Evolutionary conservation across 2,797 vertebrate genomes (phyloP), one percentile per base, ranked within the genome.

Genomic region (Lacerta bilineata): DNA sequence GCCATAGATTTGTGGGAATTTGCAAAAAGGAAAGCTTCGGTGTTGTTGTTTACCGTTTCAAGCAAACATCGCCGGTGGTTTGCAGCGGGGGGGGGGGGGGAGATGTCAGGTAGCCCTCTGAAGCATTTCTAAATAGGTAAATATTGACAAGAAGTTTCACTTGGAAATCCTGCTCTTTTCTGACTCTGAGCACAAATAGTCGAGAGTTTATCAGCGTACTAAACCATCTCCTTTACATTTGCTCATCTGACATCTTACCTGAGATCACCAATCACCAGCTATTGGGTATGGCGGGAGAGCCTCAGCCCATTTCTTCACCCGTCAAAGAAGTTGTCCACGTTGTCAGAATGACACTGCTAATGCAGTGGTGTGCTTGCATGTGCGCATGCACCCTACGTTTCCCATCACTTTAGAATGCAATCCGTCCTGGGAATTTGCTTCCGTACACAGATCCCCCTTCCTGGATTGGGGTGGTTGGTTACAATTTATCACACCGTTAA

Each of bases 161-260:
- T 76, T 91, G 18, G 81, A 8, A 88, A 91, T 91, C 91, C 29
- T 27, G 72, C 25, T 15, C 1, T 75, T 36, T 20, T n/a, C 20
- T 55, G 59, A 46, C 7, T 39, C 43, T n/a, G 59, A 59, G 20
- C 11, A 71, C 43, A 69, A 33, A 17, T 2, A 29, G 27, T 39
- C 43, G 5, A 0, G 59, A 66, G 23, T 72, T 64, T 23, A 64
- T 64, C 17, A n/a, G 9, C 25, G 1, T 41, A n/a, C 3, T 1
- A 9, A 66, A 78, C 33, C 15, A 27, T 39, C 33, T 50, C 61
- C 23, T 2, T n/a, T 46, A 8, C 17, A 36, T 77, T n/a, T 46
- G 8, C 33, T 20, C n/a, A 87, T 23, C n/a, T 41, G 36, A 80
- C 69, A 15, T 29, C 36, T 41, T 68, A 61, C 33, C 33, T 79